phyloP scores from a whole-genome alignment of 2,888 invertebrate species.

The Thelaira solivaga region DNA sequence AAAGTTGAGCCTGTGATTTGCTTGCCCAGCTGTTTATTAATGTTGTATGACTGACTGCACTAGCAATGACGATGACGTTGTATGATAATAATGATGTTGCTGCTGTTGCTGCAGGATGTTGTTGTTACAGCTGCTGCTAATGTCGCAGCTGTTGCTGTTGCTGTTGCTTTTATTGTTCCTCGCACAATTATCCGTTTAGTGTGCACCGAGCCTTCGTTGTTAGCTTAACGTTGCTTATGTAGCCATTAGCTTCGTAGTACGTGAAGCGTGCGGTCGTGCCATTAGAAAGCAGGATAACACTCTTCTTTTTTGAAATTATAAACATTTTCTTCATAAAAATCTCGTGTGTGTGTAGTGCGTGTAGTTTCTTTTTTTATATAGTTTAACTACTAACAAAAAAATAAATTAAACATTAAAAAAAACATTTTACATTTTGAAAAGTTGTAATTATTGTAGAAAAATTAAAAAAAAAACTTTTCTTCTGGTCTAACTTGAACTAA shows the following conservation, averaged over 20 bases:
- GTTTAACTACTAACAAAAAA: background rate
- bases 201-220: constrained; percentile 66
- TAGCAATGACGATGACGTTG: constrained; percentile 3
- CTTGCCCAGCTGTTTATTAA: constrained; percentile 23
- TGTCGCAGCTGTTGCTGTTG: background rate
- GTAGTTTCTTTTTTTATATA: constrained; percentile 16
- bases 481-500: too few relatives aligned
- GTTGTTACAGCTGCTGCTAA: background rate
- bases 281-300: constrained; percentile 60
- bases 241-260: constrained; percentile 67
- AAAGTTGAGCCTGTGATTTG: constrained; percentile 6
- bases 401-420: too few relatives aligned
- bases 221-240: constrained; percentile 59
- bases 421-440: too few relatives aligned
- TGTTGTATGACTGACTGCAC: constrained; percentile 9
- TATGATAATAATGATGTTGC: constrained; percentile 9
- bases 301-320: constrained; percentile 45
- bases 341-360: constrained; percentile 57
- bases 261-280: constrained; percentile 66
- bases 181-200: constrained; percentile 32
- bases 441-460: background rate
- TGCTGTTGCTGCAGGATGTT: background rate
- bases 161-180: constrained; percentile 4
- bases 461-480: background rate
- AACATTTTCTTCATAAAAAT: constrained; percentile 40